These are phyloP conservation scores for Aeoliscus strigatus DNA, from an alignment of 2,797 vertebrate genomes.

Conservation along the genomic window DNA sequence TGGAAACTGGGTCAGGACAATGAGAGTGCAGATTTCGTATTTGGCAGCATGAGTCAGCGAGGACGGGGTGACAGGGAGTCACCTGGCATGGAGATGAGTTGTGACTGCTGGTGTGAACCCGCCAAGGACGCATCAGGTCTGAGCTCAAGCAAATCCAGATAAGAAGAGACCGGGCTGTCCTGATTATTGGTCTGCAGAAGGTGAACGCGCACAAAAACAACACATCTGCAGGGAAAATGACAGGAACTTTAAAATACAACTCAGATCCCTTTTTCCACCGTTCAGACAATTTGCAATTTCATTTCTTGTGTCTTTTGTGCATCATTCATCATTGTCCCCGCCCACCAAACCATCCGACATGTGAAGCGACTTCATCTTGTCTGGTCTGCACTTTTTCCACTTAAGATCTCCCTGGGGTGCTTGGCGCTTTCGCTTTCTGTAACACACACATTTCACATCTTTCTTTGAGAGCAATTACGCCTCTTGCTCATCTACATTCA, in stretches of 20 bases:
- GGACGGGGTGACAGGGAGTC: constrained; percentile 14
- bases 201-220: constrained; percentile 1
- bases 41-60: constrained; percentile 9
- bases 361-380: constrained; percentile 28
- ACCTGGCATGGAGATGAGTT: constrained; percentile 33
- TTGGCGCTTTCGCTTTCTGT: not conserved
- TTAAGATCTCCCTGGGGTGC: constrained; percentile 17
- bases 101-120: no score
- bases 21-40: constrained; percentile 8
- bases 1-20: constrained; percentile 2
- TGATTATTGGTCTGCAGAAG: constrained; percentile 1
- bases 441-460: constrained; percentile 26
- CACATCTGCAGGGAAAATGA: no score
- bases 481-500: constrained; percentile 48
- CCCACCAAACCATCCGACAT: constrained; percentile 24
- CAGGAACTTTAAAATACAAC: no score
- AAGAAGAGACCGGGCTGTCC: constrained; percentile 33
- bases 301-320: constrained; percentile 5
- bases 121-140: no score
- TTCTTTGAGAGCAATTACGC: constrained; percentile 50
- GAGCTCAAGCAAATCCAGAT: no score
- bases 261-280: no score
- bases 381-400: constrained; percentile 16
- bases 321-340: constrained; percentile 11
- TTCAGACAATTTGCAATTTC: no score